Percentiles rank a stretch among this genome's conserved stretches.
Conservation (phyloP, 37 sponge, comb jelly and placozoan genomes). For the Spongia lamella region DNA sequence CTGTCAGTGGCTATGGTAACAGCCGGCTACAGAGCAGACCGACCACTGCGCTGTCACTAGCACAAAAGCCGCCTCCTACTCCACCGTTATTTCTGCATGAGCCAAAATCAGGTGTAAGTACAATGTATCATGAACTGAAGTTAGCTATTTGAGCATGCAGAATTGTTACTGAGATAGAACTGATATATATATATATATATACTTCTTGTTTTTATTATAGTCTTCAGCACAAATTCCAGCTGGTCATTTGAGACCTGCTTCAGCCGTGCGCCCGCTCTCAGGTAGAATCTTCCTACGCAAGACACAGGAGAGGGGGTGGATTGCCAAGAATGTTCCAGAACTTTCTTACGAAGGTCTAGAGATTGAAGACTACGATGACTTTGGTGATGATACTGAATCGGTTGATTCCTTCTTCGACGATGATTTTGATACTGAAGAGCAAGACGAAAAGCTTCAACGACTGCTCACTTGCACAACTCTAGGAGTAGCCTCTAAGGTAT, state of each 20-base stretch:
- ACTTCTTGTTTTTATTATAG: too few species aligned
- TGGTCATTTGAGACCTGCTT: conserved; percentile 6
- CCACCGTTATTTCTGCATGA: too few species aligned
- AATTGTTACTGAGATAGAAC: too few species aligned
- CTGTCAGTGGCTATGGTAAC: too few species aligned
- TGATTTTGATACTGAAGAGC: conserved; percentile 40
- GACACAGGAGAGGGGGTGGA: conserved; percentile 58
- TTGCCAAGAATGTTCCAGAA: conserved; percentile 43
- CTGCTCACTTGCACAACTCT: conserved; percentile 67
- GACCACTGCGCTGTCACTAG: too few species aligned
- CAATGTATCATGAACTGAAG: too few species aligned
- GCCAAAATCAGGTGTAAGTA: too few species aligned
- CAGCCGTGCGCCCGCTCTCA: conserved; percentile 68
- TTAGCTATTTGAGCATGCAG: too few species aligned
- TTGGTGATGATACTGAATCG: not conserved
- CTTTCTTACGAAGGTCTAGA: not conserved
- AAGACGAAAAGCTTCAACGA: conserved; percentile 35
- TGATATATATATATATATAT: too few species aligned
- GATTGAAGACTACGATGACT: not conserved
- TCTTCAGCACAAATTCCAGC: too few species aligned
- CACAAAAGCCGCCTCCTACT: too few species aligned
- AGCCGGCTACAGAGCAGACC: too few species aligned
- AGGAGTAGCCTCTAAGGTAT: conserved; percentile 61
- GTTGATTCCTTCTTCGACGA: conserved; percentile 63
- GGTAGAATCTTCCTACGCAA: conserved; percentile 57